Base-by-base conservation (phyloP, 2,888 invertebrate species). In the Craniophora ligustri region DNA sequence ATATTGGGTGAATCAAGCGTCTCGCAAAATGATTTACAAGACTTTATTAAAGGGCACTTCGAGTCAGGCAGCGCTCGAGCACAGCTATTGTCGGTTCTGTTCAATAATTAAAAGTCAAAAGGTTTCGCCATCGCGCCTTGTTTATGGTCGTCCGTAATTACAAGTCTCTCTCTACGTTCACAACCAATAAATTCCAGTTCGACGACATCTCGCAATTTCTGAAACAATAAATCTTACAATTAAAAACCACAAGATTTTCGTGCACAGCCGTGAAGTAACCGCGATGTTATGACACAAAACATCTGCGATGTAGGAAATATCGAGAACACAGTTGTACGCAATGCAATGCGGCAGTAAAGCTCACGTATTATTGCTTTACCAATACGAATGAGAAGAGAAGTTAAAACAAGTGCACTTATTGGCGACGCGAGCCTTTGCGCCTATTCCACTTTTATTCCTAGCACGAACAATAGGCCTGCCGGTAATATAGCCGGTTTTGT, bases 391-490 rank as follows among this genome's bases (percentile, higher is more conserved):
- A 78, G 78, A 76, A 74, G 78, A 81, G 82, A 80, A 84, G 81
- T 86, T 82, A 77, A 85, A 89, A 87, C 86, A 84, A 86, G 84
- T 86, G 82, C 81, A 81, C 77, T 75, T 81, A 81, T 79, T 81
- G 81, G 79, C 75, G 69, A 63, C 75, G 72, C 72, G 51, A 70
- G 75, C 72, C 71, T 72, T 75, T 75, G 76, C 72, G 77, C 77
- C 82, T 82, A 87, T 86, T 84, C 84, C 74, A 81, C 82, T 85
- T 88, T 86, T 89, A 91, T 88, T 86, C 81, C 82, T 87, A 86
- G 86, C 80, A 59, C 64, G 85, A 93, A 92, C 92, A 92, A 93
- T 92, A 85, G 91, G 76, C 75, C 73, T 79, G 85, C 73, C 75
- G 71, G 84, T 82, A 84, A 81, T 82, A 81, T 74, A 76, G 82